Evolutionary conservation across 2,888 invertebrate genomes (phyloP), one percentile per base, ranked within the genome.

Genomic region (Candidula unifasciata): DNA sequence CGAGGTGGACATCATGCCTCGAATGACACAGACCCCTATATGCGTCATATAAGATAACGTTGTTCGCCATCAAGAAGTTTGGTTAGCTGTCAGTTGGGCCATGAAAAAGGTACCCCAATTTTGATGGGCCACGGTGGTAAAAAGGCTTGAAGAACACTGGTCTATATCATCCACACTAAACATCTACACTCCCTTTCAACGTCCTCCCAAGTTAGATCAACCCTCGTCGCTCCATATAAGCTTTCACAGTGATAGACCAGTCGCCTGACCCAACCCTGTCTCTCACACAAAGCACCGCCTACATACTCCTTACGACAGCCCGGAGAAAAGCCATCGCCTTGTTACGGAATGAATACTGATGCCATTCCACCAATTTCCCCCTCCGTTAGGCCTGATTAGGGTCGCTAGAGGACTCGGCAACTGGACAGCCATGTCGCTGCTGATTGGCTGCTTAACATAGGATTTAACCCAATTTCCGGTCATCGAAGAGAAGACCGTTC

Each of bases 381-480:
- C 69, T 78, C 78, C 68, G 78, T 83, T 83, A 66, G 35, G 83
- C n/a, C 83, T 83, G 78, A 83, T 83, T 83, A 83, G 78, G 78
- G 78, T 57, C 78, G 69, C 77, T 83, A 77, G 69, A 69, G 83
- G 78, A 27, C 73, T 57, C 83, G 6, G 64, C 69, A 52, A 21
- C 57, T 60, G 83, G 57, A 52, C 54, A 27, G 76, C 82, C 13
- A 82, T 13, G 44, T 76, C 16, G 66, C 16, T 52, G 54, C 52
- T 83, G 83, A 83, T 83, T 83, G 83, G 83, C 78, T 83, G 78
- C 64, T 83, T 83, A 83, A 60, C 83, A 69, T 27, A 37, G 77
- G 83, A 77, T 83, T 83, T 83, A 78, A 83, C 78, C 68, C 78
- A 83, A 83, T 83, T 83, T 83, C 83, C 83, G 83, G 77, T 66